Base-by-base conservation (phyloP, 2,888 invertebrate genomes). In the Cepaea hortensis region DNA sequence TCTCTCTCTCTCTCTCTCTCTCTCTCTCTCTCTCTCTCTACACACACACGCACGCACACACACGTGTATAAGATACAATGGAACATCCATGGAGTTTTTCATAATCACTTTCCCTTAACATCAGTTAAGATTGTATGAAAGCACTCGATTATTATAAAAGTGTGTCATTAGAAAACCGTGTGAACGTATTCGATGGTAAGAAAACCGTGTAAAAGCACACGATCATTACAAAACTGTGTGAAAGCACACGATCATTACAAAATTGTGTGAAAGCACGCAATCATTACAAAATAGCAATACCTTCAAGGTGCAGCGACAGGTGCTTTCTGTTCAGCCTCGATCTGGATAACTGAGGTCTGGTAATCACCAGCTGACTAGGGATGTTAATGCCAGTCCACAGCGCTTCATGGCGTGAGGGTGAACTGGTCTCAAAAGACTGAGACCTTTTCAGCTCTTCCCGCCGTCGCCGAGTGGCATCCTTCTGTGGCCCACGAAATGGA, bases 281-380 rank as follows among this genome's bases (percentile, higher is more conserved):
- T 9, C 55, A 7, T 68, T 20, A 62, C 4, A 77, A 46, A 9
- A 81, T 7, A 7, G 5, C 18, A 77, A 46, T 88, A 87, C 88
- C 87, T 87, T 86, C 88, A 13, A 88, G 79, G 55, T 88, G 88
- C 48, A 88, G 83, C 20, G 88, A 88, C 9, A 88, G 80, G 68
- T 88, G 88, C n/a, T 87, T 81, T 23, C 87, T 87, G 76, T 88
- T 88, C 20, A 87, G 87, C 62, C 73, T 86, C 0, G 88, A 83
- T 68, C 88, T 73, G 20, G 85, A 88, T 55, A 82, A 83, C 76
- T 88, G 88, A 9, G 87, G 87, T 55, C 87, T 83, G 6, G 87
- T 87, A 23, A 87, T 87, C 0, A 87, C 80, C 72, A 87, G 68
- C 50, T 87, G 87, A 48, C 68, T 87, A 46, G 87, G 87, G 48